Evolutionary conservation across 1,140 invertebrate species (phyloP).

Genomic region (Galendromus occidentalis): DNA sequence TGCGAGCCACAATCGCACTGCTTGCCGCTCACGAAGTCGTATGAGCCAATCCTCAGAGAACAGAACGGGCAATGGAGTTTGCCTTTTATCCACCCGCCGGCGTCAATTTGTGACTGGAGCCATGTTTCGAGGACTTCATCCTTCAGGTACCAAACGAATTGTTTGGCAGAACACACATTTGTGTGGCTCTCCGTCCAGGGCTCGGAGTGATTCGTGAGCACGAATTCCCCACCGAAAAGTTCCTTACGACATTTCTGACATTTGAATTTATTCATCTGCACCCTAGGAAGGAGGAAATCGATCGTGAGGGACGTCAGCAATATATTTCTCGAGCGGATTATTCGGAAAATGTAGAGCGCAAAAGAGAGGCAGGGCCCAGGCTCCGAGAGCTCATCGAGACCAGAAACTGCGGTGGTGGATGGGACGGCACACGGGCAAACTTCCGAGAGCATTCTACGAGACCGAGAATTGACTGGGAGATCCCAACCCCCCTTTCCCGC

Average conservation of each 20-base stretch:
- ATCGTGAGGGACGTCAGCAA: too few relatives aligned
- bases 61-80: constrained; percentile 40
- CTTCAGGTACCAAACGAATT: constrained; percentile 16
- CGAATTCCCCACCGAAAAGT: constrained; percentile 11
- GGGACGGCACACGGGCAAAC: too few relatives aligned
- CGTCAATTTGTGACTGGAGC: constrained; percentile 15
- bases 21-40: constrained; percentile 39
- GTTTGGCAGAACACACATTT: not conserved
- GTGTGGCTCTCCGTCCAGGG: not conserved
- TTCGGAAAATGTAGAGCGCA: too few relatives aligned
- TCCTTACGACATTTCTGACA: constrained; percentile 16
- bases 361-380: too few relatives aligned
- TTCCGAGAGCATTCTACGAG: too few relatives aligned
- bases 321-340: too few relatives aligned
- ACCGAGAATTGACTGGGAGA: too few relatives aligned
- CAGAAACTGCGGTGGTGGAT: too few relatives aligned
- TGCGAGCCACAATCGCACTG: constrained; percentile 35
- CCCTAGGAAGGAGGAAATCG: not conserved
- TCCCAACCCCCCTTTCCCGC: too few relatives aligned
- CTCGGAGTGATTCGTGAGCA: constrained; percentile 10
- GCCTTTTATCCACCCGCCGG: constrained; percentile 36
- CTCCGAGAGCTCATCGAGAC: too few relatives aligned
- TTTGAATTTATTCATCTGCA: constrained; percentile 13
- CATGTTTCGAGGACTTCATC: constrained; percentile 14
- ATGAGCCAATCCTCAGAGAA: constrained; percentile 36